Evolutionary conservation across 2,888 invertebrate species (phyloP), one percentile per base, ranked within the genome.

Genomic region (Nematopogon swammerdamellus): DNA sequence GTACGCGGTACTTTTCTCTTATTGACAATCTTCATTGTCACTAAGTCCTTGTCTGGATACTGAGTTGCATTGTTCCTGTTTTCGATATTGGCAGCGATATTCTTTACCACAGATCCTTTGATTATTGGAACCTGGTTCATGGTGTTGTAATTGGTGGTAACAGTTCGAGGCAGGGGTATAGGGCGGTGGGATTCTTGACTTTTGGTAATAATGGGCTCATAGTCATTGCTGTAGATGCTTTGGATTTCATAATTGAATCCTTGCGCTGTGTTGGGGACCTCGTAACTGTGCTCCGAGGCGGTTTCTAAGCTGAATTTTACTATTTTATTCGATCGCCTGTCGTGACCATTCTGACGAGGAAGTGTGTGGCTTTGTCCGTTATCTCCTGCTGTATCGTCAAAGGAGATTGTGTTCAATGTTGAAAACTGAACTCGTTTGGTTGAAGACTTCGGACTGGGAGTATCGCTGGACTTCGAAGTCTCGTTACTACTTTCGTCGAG

Each of bases 171-270:
- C 47, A 71, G 58, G 49, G 73, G 69, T 51, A 66, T 57, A 30
- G 73, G 70, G 53, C 70, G 50, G 18, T 25, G 71, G 11, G 59
- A 53, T 52, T 75, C 75, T 49, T 61, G 59, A 19, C 62, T 60
- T 63, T 83, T 82, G 44, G 83, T 84, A 45, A 84, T 69, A 53
- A 88, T 88, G 14, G 87, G 87, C 63, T 88, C 88, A 58, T 88
- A 88, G 61, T 88, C 88, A 58, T 88, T 88, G 60, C 88, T 87
- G 59, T 88, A 88, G 58, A 88, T 85, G 65, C 88, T 88, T 64
- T 85, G 85, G 58, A 80, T 72, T 59, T 80, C 80, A 55, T 80
- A 80, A 52, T 80, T 79, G 54, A 72, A 80, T 46, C 80, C 80
- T 62, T 80, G 79, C 1, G 76, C 75, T 29, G 80, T 77, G 52